Evolutionary conservation across 2,888 invertebrate genomes (phyloP), one percentile per base, ranked within the genome.

Genomic region (Marasmarcha lunaedactyla): DNA sequence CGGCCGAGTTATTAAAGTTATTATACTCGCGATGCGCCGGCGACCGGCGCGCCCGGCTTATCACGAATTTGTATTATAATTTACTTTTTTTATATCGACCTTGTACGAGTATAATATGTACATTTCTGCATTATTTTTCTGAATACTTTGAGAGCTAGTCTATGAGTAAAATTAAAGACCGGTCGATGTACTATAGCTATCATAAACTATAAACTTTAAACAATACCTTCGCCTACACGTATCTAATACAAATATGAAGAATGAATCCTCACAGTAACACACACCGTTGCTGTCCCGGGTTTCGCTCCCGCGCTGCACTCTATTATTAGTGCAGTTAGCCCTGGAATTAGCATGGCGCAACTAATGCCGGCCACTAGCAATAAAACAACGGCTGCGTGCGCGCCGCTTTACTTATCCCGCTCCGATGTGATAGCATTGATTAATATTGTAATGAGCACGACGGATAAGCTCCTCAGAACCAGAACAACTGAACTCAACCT

Each of bases 371-470:
- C 30, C 4, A 35, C 12, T 20, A 20, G 7, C 7, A 20, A 20
- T 20, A 20, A 20, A 20, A 10, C 30, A 10, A 11, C 4, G 13
- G 27, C 35, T 20, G 39, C 20, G 13, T 15, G 25, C n/a, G 15
- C 36, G 34, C 34, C 34, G 14, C n/a, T n/a, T 30, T 30, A 30
- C 11, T 30, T 30, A 30, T 13, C 35, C 20, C 35, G 14, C 45
- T 20, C 45, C 44, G 47, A 69, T 67, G 63, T 64, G 66, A 68
- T 56, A 62, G 65, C 71, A 70, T 71, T 74, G 68, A 77, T 76
- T 77, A 76, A 76, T 76, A 76, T 72, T 72, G 63, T 76, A 76
- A 78, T 77, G 74, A 77, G 71, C 59, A 57, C 62, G 56, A 63
- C 55, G 62, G 49, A 59, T 58, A 59, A 52, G 54, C 44, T 49